phyloP scores from a whole-genome alignment of 1,140 invertebrate species.

The Drosophila micromelanica region DNA sequence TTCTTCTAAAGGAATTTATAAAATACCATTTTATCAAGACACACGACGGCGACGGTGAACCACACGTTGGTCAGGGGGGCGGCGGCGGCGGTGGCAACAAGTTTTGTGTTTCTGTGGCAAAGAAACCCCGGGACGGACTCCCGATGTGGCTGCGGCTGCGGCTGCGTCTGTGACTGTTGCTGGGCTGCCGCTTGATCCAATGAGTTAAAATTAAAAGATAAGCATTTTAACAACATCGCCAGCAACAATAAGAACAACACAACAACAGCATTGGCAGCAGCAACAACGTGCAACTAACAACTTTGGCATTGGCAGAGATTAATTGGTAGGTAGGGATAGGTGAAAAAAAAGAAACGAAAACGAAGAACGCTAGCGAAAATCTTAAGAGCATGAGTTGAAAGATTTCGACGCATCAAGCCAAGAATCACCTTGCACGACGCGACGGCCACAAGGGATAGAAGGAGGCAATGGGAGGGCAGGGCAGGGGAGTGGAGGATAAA shows the following conservation, averaged over 20 bases:
- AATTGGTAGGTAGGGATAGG: conserved; percentile 82
- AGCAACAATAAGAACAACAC: conserved; percentile 47
- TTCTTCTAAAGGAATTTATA: conserved; percentile 78
- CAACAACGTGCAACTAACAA: conserved; percentile 81
- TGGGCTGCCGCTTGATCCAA: conserved; percentile 75
- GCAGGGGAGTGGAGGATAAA: not conserved
- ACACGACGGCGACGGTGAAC: conserved; percentile 62
- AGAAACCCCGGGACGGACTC: conserved; percentile 28
- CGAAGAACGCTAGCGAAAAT: conserved; percentile 43
- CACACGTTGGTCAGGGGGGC: conserved; percentile 12
- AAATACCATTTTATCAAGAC: conserved; percentile 83
- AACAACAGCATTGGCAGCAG: conserved; percentile 14
- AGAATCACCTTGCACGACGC: conserved; percentile 74
- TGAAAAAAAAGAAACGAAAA: conserved; percentile 52
- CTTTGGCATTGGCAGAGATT: conserved; percentile 84
- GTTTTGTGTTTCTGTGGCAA: conserved; percentile 64
- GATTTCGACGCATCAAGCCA: conserved; percentile 75
- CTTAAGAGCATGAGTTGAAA: conserved; percentile 77
- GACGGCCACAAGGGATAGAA: conserved; percentile 1
- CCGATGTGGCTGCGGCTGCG: not conserved
- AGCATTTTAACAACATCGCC: conserved; percentile 79
- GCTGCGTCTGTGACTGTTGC: conserved; percentile 53
- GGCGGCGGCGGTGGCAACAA: conserved; percentile 53
- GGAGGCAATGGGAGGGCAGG: not conserved
- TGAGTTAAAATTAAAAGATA: conserved; percentile 84